Conservation (phyloP, 2,113 vertebrate species). For the Laterallus jamaicensis region DNA sequence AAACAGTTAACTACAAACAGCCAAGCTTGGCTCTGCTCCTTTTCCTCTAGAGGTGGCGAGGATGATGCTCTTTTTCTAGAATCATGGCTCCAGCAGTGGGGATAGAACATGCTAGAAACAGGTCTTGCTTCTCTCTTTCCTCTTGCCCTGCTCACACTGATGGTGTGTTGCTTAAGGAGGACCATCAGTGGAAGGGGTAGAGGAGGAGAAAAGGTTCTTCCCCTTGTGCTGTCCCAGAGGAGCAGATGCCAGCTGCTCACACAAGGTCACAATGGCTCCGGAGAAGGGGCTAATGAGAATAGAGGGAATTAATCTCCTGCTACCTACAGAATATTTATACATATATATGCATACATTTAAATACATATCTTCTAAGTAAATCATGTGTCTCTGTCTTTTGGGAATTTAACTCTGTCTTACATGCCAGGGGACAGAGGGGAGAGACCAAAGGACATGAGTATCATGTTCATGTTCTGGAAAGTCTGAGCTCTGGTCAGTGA, state of each 20-base stretch:
- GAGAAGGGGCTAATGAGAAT: not conserved
- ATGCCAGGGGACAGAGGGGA: fast-evolving
- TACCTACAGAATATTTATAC: conserved; percentile 24
- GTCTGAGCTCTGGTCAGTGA: not conserved
- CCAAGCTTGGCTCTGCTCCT: not conserved
- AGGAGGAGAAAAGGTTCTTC: not conserved
- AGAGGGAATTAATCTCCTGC: not conserved
- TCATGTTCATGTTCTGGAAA: not conserved
- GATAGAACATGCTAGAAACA: not conserved
- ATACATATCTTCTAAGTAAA: not conserved
- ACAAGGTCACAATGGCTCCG: not conserved
- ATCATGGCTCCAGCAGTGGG: not conserved
- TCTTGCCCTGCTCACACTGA: not conserved
- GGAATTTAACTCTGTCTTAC: not conserved
- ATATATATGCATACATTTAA: conserved; percentile 37
- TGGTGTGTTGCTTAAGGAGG: not conserved
- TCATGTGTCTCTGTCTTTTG: not conserved
- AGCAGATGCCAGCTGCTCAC: not conserved
- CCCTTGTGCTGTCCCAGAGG: not conserved
- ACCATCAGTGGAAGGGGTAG: not conserved
- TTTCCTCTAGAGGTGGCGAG: not conserved
- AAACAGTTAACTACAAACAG: not conserved
- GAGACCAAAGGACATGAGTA: not conserved
- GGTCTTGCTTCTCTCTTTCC: not conserved
- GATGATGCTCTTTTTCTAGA: not conserved